These are phyloP conservation scores for Thinocorus orbignyianus DNA, from an alignment of 2,113 vertebrate genomes.

Conservation along the genomic window DNA sequence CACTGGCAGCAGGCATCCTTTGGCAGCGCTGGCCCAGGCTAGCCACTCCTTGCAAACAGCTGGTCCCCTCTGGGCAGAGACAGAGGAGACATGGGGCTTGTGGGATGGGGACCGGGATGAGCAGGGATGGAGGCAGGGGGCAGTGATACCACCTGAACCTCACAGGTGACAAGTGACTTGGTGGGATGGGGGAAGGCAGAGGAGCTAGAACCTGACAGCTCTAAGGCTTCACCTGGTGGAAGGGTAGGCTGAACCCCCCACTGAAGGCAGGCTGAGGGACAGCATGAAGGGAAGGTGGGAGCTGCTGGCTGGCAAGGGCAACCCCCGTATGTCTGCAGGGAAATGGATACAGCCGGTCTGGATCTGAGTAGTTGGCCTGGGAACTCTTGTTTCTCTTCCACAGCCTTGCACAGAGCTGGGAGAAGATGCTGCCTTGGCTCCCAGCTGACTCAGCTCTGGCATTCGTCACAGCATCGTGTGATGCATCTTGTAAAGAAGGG, in stretches of 20 bases:
- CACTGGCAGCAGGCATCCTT: background rate
- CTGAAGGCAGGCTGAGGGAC: background rate
- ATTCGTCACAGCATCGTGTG: rapidly evolving
- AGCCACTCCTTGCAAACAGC: background rate
- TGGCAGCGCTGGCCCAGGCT: background rate
- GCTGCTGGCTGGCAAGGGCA: background rate
- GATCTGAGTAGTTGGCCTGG: background rate
- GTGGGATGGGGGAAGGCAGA: background rate
- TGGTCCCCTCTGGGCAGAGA: background rate
- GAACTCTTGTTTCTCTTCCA: background rate
- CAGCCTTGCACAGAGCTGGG: background rate
- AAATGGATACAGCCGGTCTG: background rate
- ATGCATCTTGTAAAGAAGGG: background rate
- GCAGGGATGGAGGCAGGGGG: background rate
- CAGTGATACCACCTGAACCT: background rate
- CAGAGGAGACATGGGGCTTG: background rate
- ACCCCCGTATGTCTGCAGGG: background rate
- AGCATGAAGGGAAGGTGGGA: background rate
- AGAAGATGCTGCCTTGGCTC: background rate
- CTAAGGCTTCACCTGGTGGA: background rate
- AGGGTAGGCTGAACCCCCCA: background rate
- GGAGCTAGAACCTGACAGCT: background rate
- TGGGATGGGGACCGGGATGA: background rate
- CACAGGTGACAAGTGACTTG: background rate
- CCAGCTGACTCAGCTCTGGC: background rate